Evolutionary conservation across 2,888 invertebrate species (phyloP).

Genomic region (Laspeyria flexula): DNA sequence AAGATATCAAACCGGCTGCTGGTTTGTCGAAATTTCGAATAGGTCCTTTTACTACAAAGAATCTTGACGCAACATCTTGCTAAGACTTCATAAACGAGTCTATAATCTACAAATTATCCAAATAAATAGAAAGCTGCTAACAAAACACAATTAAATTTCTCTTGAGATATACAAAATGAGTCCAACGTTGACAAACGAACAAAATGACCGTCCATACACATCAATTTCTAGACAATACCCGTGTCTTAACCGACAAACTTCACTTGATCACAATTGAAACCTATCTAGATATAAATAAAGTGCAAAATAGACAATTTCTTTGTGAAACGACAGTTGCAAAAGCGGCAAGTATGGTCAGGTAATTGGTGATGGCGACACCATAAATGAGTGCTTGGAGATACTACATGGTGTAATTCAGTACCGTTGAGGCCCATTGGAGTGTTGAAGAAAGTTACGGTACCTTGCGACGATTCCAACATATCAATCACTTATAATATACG

Average conservation of each 20-base stretch:
- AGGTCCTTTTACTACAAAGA: no score
- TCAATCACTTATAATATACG: conserved; percentile 82
- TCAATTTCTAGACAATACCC: conserved; percentile 72
- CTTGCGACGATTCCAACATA: conserved; percentile 76
- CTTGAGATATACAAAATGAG: conserved; percentile 58
- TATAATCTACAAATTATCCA: no score
- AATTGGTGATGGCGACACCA: conserved; percentile 77
- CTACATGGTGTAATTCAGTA: conserved; percentile 79
- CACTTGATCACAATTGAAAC: conserved; percentile 31
- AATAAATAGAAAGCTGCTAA: conserved; percentile 19
- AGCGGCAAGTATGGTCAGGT: conserved; percentile 52
- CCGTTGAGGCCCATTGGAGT: conserved; percentile 80
- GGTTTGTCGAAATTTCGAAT: no score
- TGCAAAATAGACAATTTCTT: conserved; percentile 35
- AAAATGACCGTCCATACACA: conserved; percentile 61
- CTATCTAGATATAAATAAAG: conserved; percentile 23
- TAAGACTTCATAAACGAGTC: no score
- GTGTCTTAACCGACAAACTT: conserved; percentile 44
- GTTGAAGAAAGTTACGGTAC: conserved; percentile 81
- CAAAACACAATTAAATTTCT: conserved; percentile 65
- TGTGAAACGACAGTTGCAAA: conserved; percentile 43
- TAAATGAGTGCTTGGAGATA: conserved; percentile 77
- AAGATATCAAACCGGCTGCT: no score
- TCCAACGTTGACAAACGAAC: conserved; percentile 47
- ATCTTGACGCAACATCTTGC: no score